Conservation (phyloP, 2,888 invertebrate species). For the Neoascia interrupta region DNA sequence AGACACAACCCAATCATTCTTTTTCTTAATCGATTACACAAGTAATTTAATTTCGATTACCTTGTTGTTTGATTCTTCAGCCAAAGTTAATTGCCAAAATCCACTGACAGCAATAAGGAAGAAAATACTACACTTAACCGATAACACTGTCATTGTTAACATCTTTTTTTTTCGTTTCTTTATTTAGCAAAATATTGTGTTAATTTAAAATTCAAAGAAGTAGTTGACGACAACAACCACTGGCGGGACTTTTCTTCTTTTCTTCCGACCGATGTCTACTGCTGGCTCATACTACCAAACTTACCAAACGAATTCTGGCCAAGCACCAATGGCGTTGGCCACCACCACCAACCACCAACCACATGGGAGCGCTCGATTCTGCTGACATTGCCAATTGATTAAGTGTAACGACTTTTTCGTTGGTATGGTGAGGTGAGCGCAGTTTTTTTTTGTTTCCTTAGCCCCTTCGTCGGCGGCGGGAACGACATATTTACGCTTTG, state of each 20-base stretch:
- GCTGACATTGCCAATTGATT: slow-evolving; percentile 33
- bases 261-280: slow-evolving; percentile 19
- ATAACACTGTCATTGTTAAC: slow-evolving; percentile 21
- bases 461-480: too few species aligned
- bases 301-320: neutral
- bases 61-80: slow-evolving; percentile 19
- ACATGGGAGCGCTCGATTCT: too few species aligned
- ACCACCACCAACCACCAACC: too few species aligned
- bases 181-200: too few species aligned
- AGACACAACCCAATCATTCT: too few species aligned
- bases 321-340: too few species aligned
- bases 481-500: slow-evolving; percentile 36
- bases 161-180: too few species aligned
- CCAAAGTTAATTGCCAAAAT: slow-evolving; percentile 10
- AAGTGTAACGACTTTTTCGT: slow-evolving; percentile 31
- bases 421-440: too few species aligned
- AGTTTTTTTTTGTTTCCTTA: too few species aligned
- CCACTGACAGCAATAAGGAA: slow-evolving; percentile 31
- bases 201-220: too few species aligned
- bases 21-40: slow-evolving; percentile 15
- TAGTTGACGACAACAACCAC: too few species aligned
- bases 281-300: slow-evolving; percentile 16
- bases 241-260: neutral
- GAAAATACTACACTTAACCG: slow-evolving; percentile 32
- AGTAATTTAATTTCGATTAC: slow-evolving; percentile 8